Evolutionary conservation across 2,888 invertebrate species (phyloP).

Genomic region (Anthoptus insignis): DNA sequence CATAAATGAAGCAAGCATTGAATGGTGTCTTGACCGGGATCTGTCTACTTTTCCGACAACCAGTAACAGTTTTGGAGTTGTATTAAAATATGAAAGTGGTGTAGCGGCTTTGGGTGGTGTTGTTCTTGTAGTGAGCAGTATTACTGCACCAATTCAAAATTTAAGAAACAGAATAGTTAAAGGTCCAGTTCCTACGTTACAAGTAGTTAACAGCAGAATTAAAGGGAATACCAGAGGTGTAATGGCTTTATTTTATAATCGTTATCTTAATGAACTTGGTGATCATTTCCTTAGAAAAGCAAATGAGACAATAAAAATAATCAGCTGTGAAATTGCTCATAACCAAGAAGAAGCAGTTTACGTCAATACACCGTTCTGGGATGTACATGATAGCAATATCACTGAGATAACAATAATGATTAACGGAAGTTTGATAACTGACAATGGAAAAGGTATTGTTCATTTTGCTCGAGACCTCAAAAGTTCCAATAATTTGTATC

Average conservation of each 20-base stretch:
- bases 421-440: slow-evolving; percentile 93
- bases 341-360: slow-evolving; percentile 94
- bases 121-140: slow-evolving; percentile 92
- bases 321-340: slow-evolving; percentile 93
- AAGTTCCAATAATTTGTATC: slow-evolving; percentile 98
- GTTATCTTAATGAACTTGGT: slow-evolving; percentile 94
- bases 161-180: slow-evolving; percentile 91
- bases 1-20: slow-evolving; percentile 87
- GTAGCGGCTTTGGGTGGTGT: slow-evolving; percentile 92
- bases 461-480: slow-evolving; percentile 98
- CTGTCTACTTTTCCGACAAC: slow-evolving; percentile 96
- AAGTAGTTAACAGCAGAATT: slow-evolving; percentile 91
- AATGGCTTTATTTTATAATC: slow-evolving; percentile 95
- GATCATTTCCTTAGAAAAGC: slow-evolving; percentile 95
- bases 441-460: slow-evolving; percentile 95
- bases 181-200: slow-evolving; percentile 93
- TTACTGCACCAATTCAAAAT: slow-evolving; percentile 91
- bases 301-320: slow-evolving; percentile 94
- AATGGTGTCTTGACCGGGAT: slow-evolving; percentile 94
- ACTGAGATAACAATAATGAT: slow-evolving; percentile 97
- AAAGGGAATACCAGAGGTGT: slow-evolving; percentile 94
- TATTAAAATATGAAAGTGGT: slow-evolving; percentile 94
- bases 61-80: slow-evolving; percentile 93
- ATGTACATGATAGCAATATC: slow-evolving; percentile 94
- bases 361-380: slow-evolving; percentile 95